Base-by-base conservation (phyloP, 2,888 invertebrate species). In the Watsonalla binaria region DNA sequence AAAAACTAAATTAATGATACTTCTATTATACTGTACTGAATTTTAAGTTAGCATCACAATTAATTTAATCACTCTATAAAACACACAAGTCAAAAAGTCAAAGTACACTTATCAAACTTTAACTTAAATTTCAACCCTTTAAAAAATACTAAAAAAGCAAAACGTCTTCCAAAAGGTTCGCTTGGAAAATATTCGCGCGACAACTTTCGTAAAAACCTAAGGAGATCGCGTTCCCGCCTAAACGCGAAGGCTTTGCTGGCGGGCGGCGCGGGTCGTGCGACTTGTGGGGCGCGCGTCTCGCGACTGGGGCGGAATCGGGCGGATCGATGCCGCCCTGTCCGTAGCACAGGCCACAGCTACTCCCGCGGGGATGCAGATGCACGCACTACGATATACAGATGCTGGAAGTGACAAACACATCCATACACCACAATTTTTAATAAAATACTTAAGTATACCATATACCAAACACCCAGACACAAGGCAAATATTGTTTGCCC, bases 311-410 rank as follows among this genome's bases (percentile, higher is more conserved):
- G 81, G 83, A 87, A 89, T 89, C 86, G 85, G 82, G 79, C 76
- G 81, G 84, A 85, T 82, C 83, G 84, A 85, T 82, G 76, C 80
- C 80, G 78, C 82, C 83, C 81, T 78, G 72, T 56, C 61, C 56
- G 57, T 63, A 60, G 46, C 56, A 39, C 34, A 35, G 42, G 47
- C 47, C 51, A 54, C 59, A 55, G 65, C 67, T 66, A 68, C 66
- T 87, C 87, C 86, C 86, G 85, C 84, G 84, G 89, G 90, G 89
- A 88, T 90, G 89, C 88, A 86, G 87, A 84, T 88, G 87, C 85
- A 84, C 66, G 77, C 68, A 72, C 65, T 61, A 7, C 11, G 33
- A 24, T 52, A 33, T 53, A 59, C 52, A 47, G 52, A 60, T 48
- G 54, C 65, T 70, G 66, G 71, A 71, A 65, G 63, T 57, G 71